Conservation (phyloP, 2,797 vertebrate genomes). For the Fratercula arctica region DNA sequence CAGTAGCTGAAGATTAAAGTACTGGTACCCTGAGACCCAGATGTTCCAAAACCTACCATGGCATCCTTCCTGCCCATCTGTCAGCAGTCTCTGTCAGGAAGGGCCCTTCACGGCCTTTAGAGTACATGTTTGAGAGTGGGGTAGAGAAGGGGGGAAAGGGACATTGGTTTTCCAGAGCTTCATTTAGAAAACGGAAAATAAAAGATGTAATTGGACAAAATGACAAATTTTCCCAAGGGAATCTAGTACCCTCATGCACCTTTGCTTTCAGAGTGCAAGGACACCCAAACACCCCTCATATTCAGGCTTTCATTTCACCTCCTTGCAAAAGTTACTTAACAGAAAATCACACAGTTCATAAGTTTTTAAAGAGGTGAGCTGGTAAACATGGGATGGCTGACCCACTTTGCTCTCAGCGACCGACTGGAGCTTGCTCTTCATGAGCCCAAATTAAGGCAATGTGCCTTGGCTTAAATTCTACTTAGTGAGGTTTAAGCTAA, state of each 20-base stretch:
- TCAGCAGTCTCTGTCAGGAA: background rate
- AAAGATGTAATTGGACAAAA: background rate
- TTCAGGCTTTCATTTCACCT: background rate
- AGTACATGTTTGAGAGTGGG: background rate
- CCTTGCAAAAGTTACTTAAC: background rate
- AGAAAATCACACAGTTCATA: background rate
- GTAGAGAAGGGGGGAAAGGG: background rate
- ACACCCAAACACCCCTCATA: background rate
- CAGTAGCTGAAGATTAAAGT: background rate
- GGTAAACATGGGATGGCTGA: background rate
- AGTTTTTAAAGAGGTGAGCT: background rate
- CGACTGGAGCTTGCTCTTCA: background rate
- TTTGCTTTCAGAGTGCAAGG: background rate
- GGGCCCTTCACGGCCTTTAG: background rate
- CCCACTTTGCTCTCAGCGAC: background rate
- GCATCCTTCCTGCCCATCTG: background rate
- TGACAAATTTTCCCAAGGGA: background rate
- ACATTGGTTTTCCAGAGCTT: background rate
- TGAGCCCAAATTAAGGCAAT: background rate
- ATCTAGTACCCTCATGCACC: fast-evolving
- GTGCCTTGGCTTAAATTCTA: slow-evolving; percentile 1
- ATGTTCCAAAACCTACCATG: background rate
- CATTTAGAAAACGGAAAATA: background rate
- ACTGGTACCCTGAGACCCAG: background rate
- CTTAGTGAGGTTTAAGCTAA: slow-evolving; percentile 2